Percentiles rank a stretch among this genome's conserved stretches.
These are phyloP conservation scores for Cinclus cinclus DNA, from an alignment of 2,113 vertebrate species.

Conservation along the genomic window DNA sequence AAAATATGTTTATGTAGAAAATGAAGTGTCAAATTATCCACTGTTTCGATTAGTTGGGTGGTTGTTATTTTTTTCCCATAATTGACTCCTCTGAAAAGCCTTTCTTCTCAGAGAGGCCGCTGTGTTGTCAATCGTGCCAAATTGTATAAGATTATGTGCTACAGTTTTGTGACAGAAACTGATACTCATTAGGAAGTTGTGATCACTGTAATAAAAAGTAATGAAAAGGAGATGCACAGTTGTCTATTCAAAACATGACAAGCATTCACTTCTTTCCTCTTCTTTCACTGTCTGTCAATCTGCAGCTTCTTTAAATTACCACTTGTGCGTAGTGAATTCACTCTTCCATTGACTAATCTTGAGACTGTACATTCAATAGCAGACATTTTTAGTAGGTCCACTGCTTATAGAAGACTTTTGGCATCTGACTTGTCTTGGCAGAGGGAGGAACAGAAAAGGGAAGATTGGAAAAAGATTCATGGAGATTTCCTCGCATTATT, in stretches of 20 bases:
- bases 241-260: constrained; percentile 55
- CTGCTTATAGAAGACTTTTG: neutral
- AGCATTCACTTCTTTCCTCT: neutral
- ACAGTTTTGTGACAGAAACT: constrained; percentile 57
- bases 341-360: neutral
- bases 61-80: constrained; percentile 33
- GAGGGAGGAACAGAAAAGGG: neutral
- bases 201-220: constrained; percentile 53
- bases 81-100: constrained; percentile 46
- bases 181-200: constrained; percentile 61
- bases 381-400: neutral
- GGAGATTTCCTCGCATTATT: fast-evolving
- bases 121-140: constrained; percentile 39
- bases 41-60: constrained; percentile 29
- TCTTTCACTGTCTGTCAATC: constrained; percentile 27
- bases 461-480: neutral
- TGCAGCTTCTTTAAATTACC: constrained; percentile 33
- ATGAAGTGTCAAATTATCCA: constrained; percentile 48
- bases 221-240: constrained; percentile 43
- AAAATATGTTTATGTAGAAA: constrained; percentile 50
- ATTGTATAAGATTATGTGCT: constrained; percentile 31
- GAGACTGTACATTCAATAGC: neutral
- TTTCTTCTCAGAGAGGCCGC: constrained; percentile 7
- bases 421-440: neutral
- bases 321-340: neutral